Evolutionary conservation across 2,888 invertebrate species (phyloP), one percentile per base, ranked within the genome.

Genomic region (Orthosia gracilis): DNA sequence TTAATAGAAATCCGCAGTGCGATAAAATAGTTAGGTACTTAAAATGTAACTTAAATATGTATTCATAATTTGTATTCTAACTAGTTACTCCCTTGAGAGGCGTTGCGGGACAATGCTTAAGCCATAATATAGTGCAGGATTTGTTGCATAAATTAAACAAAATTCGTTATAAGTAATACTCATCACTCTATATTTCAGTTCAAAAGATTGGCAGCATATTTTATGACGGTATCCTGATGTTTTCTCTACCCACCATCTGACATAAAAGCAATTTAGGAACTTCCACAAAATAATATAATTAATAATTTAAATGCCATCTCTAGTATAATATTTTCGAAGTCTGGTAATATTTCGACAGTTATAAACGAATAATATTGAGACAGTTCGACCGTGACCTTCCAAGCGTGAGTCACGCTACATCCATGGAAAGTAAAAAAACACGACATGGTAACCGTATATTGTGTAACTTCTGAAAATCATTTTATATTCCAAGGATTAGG

Each of bases 331-430:
- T 73, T 73, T 65, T 57, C 26, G 45, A 45, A 23, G 12, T 49
- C 13, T 70, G 23, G 11, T 52, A 54, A 67, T 64, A 65, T 65
- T 52, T 23, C 49, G 17, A 47, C 21, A 63, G 57, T 31, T 67
- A 40, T 12, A 40, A 50, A 63, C 55, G 49, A 67, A 67, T 4
- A 59, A 65, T 47, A 68, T 83, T 67, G 18, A 12, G 57, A 61
- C 52, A 67, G 61, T 65, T 58, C 59, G 67, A 54, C 65, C 57
- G n/a, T 80, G 75, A 83, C 69, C 80, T 70, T 64, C 40, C 50
- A 57, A 54, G 58, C 52, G 52, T 62, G 67, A 74, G 72, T 83
- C 80, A 83, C 73, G 79, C 62, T 55, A 76, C 15, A 12, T 67
- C 40, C 58, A 66, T 52, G 47, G 45, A 58, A 61, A 61, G 26